Evolutionary conservation across 2,888 invertebrate genomes (phyloP), one percentile per base, ranked within the genome.

Genomic region (Eupeodes latifasciatus): DNA sequence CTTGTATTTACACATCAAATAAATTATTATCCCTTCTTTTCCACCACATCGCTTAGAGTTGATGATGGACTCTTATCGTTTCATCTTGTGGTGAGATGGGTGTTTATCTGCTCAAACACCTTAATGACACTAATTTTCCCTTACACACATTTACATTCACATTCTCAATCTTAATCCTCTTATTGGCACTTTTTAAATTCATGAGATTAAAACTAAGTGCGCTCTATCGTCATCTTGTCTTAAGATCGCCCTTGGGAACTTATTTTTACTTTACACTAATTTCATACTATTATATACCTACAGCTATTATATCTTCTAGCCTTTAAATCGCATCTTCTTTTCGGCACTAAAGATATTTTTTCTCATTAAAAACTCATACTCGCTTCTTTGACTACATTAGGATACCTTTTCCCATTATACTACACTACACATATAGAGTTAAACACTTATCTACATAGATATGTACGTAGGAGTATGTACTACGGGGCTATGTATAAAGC

Each of bases 161-260:
- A 59, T 59, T 59, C 53, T 16, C 67, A 19, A 19, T 34, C 69
- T 67, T 84, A 84, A 84, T 81, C 84, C 55, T 74, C 84, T 85
- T 85, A 88, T 88, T 88, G 88, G 88, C 75, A 85, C 84, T 88
- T 88, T 88, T 81, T 57, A 53, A 64, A 71, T 81, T 78, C 75
- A 85, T 69, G 69, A 78, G 88, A 88, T 88, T 88, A 81, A 88
- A 87, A 81, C 61, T 66, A 78, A 88, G 88, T 88, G 85, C 75
- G 81, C 85, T 51, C 80, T 78, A 74, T 77, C 77, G 69, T 75
- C 81, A 78, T 81, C 59, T 72, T 59, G 66, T 81, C 77, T 81
- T 75, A 49, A 81, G 81, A 69, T 84, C 74, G 76, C 78, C 77
- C 74, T 81, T 64, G 76, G 11, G 44, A 64, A 47, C 76, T 67